These are phyloP conservation scores for Magallana gigas DNA, from an alignment of 1,140 invertebrate genomes.

Conservation along the genomic window DNA sequence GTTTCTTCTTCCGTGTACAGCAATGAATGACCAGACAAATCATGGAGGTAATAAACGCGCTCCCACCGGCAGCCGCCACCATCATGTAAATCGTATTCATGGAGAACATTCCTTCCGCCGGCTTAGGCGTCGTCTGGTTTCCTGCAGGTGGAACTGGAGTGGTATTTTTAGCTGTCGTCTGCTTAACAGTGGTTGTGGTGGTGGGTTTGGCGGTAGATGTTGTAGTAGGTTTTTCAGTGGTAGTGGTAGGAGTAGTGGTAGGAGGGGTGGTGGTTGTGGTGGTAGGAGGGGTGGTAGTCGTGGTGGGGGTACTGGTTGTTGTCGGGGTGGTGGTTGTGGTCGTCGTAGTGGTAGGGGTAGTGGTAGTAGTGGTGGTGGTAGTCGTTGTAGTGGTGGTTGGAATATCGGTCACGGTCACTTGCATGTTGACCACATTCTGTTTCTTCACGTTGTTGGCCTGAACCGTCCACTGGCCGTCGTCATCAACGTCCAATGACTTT, in stretches of 20 bases:
- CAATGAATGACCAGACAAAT: conserved; percentile 26
- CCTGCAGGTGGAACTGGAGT: neutral
- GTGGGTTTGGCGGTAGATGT: neutral
- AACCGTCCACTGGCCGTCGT: conserved; percentile 2
- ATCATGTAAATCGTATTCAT: conserved; percentile 33
- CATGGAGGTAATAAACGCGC: conserved; percentile 35
- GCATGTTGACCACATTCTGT: neutral
- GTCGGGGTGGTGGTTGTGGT: neutral
- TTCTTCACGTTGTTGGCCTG: neutral
- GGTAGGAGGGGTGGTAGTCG: neutral
- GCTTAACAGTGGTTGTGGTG: neutral
- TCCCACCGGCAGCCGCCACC: conserved; percentile 30
- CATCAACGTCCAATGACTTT: neutral
- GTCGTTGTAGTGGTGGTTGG: neutral
- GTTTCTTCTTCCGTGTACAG: conserved; percentile 28
- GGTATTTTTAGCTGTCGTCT: neutral
- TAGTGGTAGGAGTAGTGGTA: neutral
- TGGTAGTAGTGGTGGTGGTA: conserved; percentile 5
- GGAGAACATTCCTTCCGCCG: neutral
- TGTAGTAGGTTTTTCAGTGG: neutral
- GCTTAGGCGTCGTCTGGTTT: neutral
- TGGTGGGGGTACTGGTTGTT: neutral
- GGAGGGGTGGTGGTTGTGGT: neutral
- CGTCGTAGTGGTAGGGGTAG: neutral
- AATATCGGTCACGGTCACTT: conserved; percentile 11